A percentile compares a stretch with the other conserved stretches of the same genome.
Conservation (phyloP, 2,888 invertebrate species). For the Cerceris rybyensis region DNA sequence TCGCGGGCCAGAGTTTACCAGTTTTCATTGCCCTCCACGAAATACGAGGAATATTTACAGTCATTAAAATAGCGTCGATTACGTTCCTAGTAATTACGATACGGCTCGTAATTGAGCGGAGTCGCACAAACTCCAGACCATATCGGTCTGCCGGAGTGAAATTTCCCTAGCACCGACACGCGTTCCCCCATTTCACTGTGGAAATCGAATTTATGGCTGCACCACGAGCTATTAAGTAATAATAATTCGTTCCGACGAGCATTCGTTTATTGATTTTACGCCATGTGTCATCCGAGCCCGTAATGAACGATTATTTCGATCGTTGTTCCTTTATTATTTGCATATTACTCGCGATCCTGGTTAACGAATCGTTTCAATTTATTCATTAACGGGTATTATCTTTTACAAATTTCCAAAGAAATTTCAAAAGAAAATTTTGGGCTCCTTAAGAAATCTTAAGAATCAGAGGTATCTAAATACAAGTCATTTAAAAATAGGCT, state of each 20-base stretch:
- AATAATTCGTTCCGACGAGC: slow-evolving; percentile 64
- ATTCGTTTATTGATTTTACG: slow-evolving; percentile 68
- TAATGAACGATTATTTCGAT: slow-evolving; percentile 42
- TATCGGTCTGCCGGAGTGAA: slow-evolving; percentile 30
- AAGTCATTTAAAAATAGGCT: too few relatives aligned
- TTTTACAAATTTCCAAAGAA: slow-evolving; percentile 13
- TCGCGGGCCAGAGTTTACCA: slow-evolving; percentile 58
- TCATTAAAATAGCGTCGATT: slow-evolving; percentile 68
- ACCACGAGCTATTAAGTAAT: slow-evolving; percentile 60
- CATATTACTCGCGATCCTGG: background rate
- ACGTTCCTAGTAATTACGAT: slow-evolving; percentile 65
- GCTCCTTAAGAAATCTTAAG: too few relatives aligned
- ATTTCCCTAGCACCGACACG: slow-evolving; percentile 25
- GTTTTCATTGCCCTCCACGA: slow-evolving; percentile 52
- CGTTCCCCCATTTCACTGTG: background rate
- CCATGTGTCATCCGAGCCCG: slow-evolving; percentile 43
- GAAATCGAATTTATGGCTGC: slow-evolving; percentile 47
- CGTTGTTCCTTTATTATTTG: slow-evolving; percentile 34
- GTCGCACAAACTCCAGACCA: slow-evolving; percentile 38
- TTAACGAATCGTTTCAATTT: background rate
- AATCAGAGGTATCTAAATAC: too few relatives aligned
- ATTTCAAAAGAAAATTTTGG: too few relatives aligned
- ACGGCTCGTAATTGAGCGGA: slow-evolving; percentile 65
- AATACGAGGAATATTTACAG: slow-evolving; percentile 62
- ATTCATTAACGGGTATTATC: background rate